Conservation (phyloP, 2,797 vertebrate species). For the Gastrophryne carolinensis region DNA sequence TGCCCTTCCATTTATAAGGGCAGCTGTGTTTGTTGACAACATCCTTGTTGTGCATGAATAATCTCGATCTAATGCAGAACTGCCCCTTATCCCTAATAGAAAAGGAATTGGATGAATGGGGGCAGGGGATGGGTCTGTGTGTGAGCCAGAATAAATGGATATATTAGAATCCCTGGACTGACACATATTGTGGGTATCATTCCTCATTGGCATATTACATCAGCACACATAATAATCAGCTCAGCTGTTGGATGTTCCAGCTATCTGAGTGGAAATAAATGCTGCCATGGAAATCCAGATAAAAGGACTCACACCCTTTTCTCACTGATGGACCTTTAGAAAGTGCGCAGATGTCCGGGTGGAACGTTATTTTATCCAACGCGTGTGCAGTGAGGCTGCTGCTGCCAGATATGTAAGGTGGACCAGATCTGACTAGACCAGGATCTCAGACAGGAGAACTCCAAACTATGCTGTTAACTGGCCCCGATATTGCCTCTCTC, state of each 20-base stretch:
- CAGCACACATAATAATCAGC: not conserved
- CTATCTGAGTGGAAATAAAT: constrained; percentile 27
- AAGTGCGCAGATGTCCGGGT: not conserved
- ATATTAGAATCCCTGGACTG: not conserved
- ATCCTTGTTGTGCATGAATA: too few species aligned
- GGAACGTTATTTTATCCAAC: not conserved
- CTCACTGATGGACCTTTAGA: not conserved
- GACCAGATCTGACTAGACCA: not conserved
- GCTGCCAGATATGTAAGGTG: not conserved
- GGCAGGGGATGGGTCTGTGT: too few species aligned
- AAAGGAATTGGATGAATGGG: too few species aligned
- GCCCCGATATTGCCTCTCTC: constrained; percentile 19
- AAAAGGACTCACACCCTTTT: constrained; percentile 17
- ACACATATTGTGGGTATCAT: not conserved
- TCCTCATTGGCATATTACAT: not conserved
- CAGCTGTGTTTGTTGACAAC: too few species aligned
- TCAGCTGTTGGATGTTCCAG: not conserved
- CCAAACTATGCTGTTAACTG: constrained; percentile 1
- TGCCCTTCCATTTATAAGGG: too few species aligned
- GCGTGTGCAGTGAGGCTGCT: not conserved
- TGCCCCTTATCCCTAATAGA: too few species aligned
- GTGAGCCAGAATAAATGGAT: too few species aligned
- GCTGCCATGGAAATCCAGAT: constrained; percentile 41
- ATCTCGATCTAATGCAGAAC: too few species aligned
- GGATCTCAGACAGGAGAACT: not conserved